phyloP scores from a whole-genome alignment of 2,888 invertebrate genomes.

The Agonopterix arenella region DNA sequence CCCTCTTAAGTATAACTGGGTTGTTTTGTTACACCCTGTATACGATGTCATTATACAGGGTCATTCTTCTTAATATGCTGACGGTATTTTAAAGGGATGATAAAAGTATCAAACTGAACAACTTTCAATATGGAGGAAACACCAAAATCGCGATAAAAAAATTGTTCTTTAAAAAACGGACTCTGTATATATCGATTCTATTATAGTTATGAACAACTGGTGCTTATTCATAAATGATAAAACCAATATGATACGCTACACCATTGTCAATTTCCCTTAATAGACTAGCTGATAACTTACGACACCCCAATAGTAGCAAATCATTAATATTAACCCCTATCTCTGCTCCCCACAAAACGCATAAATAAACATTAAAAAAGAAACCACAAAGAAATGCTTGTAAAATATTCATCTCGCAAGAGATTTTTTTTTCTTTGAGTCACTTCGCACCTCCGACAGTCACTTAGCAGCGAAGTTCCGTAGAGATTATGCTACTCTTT shows the following conservation, averaged over 20 bases:
- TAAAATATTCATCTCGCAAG: conserved; percentile 55
- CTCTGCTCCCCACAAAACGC: conserved; percentile 29
- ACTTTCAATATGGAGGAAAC: no score
- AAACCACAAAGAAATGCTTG: conserved; percentile 45
- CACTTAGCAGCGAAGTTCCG: conserved; percentile 32
- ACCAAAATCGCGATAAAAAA: no score
- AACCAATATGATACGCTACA: neutral
- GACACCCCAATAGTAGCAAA: conserved; percentile 23
- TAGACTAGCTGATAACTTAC: conserved; percentile 7
- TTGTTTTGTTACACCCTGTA: no score
- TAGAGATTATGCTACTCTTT: conserved; percentile 27
- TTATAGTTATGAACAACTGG: no score
- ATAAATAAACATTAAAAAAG: conserved; percentile 62
- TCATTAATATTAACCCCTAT: conserved; percentile 52
- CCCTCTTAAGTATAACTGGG: no score
- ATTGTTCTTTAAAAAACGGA: no score
- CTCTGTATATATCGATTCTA: no score
- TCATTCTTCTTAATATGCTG: no score
- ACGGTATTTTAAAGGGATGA: no score
- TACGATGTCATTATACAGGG: no score
- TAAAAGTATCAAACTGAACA: no score
- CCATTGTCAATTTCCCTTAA: conserved; percentile 6
- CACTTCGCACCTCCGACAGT: conserved; percentile 44
- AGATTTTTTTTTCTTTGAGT: conserved; percentile 26
- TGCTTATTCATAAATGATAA: no score